Percentiles rank a stretch among this genome's conserved stretches.
Conservation (phyloP, 1,140 invertebrate genomes). For the Drosophila kurseongensis region DNA sequence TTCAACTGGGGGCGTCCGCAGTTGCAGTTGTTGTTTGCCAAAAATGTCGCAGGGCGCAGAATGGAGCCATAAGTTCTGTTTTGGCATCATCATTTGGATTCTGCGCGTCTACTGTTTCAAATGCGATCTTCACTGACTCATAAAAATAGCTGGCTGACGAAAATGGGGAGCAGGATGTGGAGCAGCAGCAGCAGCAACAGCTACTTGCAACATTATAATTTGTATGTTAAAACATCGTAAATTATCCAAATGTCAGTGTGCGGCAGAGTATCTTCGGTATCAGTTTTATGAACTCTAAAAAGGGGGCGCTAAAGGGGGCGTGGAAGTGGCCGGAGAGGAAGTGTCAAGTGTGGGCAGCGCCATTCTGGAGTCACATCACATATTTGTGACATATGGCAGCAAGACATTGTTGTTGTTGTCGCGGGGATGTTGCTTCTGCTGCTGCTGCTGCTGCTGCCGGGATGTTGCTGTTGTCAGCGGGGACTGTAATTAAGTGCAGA, state of each 20-base stretch:
- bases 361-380: slow-evolving; percentile 52
- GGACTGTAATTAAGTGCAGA: slow-evolving; percentile 66
- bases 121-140: slow-evolving; percentile 52
- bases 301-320: background rate
- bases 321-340: slow-evolving; percentile 42
- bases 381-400: slow-evolving; percentile 74
- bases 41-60: slow-evolving; percentile 62
- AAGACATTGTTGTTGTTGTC: slow-evolving; percentile 19
- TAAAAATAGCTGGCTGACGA: slow-evolving; percentile 71
- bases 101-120: slow-evolving; percentile 22
- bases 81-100: slow-evolving; percentile 34
- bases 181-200: slow-evolving; percentile 6
- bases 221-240: slow-evolving; percentile 84
- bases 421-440: slow-evolving; percentile 21
- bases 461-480: slow-evolving; percentile 37
- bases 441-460: slow-evolving; percentile 2
- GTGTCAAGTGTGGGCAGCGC: slow-evolving; percentile 72
- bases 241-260: slow-evolving; percentile 80
- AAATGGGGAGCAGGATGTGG: slow-evolving; percentile 50
- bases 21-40: slow-evolving; percentile 52
- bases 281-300: slow-evolving; percentile 46
- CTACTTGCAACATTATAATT: slow-evolving; percentile 82
- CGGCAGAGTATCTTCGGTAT: slow-evolving; percentile 34
- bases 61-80: slow-evolving; percentile 69
- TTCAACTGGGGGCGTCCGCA: slow-evolving; percentile 40